Percentiles rank a stretch among this genome's conserved stretches.
Conservation (phyloP, 1,140 invertebrate species). For the Vanessa tameamea region DNA sequence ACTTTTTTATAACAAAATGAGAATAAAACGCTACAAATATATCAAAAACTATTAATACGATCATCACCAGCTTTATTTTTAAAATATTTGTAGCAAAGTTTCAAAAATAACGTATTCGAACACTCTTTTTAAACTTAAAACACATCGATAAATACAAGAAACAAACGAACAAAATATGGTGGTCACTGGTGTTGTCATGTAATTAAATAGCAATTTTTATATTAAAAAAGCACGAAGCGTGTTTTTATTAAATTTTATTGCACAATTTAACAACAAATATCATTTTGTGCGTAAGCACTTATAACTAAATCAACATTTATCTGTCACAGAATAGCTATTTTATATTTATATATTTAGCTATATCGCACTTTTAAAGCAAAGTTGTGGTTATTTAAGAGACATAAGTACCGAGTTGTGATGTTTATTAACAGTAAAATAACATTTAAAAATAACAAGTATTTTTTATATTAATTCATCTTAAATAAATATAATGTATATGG, state of each 20-base stretch:
- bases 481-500: conserved; percentile 47
- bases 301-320: conserved; percentile 16
- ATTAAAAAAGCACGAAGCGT: conserved; percentile 15
- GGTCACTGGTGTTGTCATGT: conserved; percentile 36
- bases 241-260: conserved; percentile 6
- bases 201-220: conserved; percentile 3
- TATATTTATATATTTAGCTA: neutral
- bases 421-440: conserved; percentile 17
- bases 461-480: conserved; percentile 30
- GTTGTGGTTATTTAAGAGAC: neutral
- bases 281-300: conserved; percentile 31
- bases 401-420: neutral
- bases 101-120: conserved; percentile 21
- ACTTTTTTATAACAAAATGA: conserved; percentile 26
- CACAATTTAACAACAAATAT: conserved; percentile 11
- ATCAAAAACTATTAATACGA: conserved; percentile 1
- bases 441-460: conserved; percentile 15
- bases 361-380: neutral
- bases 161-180: conserved; percentile 35
- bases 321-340: neutral
- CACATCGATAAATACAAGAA: conserved; percentile 40
- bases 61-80: neutral
- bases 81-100: conserved; percentile 35
- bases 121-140: conserved; percentile 40
- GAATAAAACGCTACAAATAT: conserved; percentile 35